Evolutionary conservation across 2,888 invertebrate genomes (phyloP).

Genomic region (Ommatoiulus sabulosus): DNA sequence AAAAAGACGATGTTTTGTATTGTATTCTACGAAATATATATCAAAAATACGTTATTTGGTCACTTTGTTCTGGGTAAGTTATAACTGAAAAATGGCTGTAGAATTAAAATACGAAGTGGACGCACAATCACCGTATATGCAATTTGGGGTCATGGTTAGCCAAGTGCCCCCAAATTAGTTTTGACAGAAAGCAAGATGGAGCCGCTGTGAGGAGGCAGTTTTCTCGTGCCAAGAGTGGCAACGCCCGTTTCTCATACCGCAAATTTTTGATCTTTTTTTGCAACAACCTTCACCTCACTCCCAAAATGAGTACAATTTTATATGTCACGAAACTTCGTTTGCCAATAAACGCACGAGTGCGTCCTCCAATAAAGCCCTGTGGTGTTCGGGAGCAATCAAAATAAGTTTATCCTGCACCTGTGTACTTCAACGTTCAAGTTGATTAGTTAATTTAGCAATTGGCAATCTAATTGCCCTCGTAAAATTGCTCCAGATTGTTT

Average conservation of each 20-base stretch:
- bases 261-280: not conserved
- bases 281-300: not conserved
- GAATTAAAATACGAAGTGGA: too few species aligned
- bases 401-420: not conserved
- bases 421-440: not conserved
- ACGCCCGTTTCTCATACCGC: not conserved
- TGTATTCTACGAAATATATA: too few species aligned
- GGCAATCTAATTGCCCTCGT: slow-evolving; percentile 11
- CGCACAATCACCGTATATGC: too few species aligned
- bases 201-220: too few species aligned
- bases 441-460: slow-evolving; percentile 19
- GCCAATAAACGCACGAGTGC: not conserved
- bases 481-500: not conserved
- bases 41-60: too few species aligned
- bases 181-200: not conserved
- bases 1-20: too few species aligned
- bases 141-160: too few species aligned
- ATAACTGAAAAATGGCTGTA: too few species aligned
- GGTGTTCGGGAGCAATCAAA: not conserved
- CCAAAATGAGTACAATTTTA: not conserved
- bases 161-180: not conserved
- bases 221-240: not conserved
- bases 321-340: not conserved
- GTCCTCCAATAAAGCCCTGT: not conserved
- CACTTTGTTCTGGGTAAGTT: too few species aligned